These are phyloP conservation scores for Phrynocephalus guinanensis DNA, from an alignment of 2,797 vertebrate genomes.

Conservation along the genomic window DNA sequence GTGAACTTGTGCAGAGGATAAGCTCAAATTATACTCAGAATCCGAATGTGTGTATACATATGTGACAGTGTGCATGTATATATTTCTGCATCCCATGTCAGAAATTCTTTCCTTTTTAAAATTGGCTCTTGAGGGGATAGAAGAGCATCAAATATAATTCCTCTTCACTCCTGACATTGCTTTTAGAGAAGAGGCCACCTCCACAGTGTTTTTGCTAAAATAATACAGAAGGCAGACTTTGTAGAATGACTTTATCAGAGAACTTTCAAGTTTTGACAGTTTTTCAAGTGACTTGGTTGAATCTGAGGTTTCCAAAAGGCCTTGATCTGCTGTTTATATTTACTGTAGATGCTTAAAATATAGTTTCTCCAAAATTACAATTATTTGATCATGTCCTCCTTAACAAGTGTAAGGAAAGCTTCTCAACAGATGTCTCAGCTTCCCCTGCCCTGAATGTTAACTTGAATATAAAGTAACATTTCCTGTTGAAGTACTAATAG, in stretches of 20 bases:
- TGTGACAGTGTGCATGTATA: too few species aligned
- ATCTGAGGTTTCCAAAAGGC: conserved; percentile 10
- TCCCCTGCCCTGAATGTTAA: conserved; percentile 56
- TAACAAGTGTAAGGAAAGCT: conserved; percentile 40
- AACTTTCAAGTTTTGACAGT: background rate
- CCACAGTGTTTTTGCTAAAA: too few species aligned
- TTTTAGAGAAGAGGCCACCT: background rate
- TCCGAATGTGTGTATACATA: too few species aligned
- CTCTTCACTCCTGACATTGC: background rate
- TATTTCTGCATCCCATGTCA: too few species aligned
- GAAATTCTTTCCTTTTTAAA: background rate
- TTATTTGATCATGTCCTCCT: conserved; percentile 19
- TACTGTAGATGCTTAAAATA: background rate
- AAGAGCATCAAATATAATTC: background rate
- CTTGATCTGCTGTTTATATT: background rate
- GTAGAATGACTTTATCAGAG: conserved; percentile 6
- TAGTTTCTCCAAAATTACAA: conserved; percentile 17
- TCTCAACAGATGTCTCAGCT: conserved; percentile 42
- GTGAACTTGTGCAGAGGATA: too few species aligned
- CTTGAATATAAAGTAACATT: conserved; percentile 67
- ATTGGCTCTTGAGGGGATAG: background rate
- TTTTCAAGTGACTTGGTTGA: background rate
- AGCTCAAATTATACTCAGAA: too few species aligned
- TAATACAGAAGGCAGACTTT: background rate
- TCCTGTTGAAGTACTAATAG: conserved; percentile 64